These are phyloP conservation scores for Xenopus petersii DNA, from an alignment of 2,797 vertebrate genomes.

Conservation along the genomic window DNA sequence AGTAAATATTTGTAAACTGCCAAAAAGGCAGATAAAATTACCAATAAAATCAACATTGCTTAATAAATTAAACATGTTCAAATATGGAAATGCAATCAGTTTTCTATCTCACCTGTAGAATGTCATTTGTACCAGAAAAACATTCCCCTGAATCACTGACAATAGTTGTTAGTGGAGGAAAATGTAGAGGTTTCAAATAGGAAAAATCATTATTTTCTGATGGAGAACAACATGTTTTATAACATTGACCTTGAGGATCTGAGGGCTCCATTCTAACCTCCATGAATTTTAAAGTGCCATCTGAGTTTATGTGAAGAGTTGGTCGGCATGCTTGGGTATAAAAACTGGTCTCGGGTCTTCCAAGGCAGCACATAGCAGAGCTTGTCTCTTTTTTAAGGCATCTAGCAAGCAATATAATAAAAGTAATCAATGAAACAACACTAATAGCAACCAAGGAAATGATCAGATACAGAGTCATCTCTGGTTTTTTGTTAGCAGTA, in stretches of 20 bases:
- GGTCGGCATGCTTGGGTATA: neutral
- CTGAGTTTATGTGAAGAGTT: neutral
- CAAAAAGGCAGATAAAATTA: too few species aligned
- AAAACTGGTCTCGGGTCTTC: neutral
- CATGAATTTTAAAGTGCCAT: neutral
- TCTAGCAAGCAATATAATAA: constrained; percentile 77
- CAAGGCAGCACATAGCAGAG: neutral
- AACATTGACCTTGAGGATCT: neutral
- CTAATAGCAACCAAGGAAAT: constrained; percentile 83
- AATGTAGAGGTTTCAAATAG: too few species aligned
- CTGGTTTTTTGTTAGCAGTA: constrained; percentile 66
- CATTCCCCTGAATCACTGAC: too few species aligned
- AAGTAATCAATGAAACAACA: constrained; percentile 79
- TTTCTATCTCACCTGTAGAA: too few species aligned
- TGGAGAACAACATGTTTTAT: neutral
- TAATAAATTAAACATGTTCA: too few species aligned
- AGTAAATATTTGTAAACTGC: too few species aligned
- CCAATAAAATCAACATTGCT: too few species aligned
- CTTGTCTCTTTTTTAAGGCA: constrained; percentile 66
- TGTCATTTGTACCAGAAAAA: too few species aligned
- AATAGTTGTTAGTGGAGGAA: too few species aligned
- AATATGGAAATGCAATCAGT: too few species aligned
- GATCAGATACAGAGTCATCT: constrained; percentile 88
- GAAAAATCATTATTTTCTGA: too few species aligned
- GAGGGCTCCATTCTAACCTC: neutral